Evolutionary conservation across 2,888 invertebrate species (phyloP), one percentile per base, ranked within the genome.

Genomic region (Stomorhina lunata): DNA sequence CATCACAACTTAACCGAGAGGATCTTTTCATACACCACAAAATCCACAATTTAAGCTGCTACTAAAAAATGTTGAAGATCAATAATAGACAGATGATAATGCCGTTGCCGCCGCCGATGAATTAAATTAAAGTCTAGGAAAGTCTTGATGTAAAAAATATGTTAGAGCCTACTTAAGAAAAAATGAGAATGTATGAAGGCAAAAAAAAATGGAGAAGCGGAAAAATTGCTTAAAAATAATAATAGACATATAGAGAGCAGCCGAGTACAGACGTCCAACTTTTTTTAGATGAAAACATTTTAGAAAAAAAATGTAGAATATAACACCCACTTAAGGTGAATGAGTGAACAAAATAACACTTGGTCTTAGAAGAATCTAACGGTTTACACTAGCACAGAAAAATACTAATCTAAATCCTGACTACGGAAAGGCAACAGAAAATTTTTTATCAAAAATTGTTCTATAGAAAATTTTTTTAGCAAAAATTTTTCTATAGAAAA

Each of bases 101-200:
- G 48, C 55, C 66, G 79, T 71, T 66, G 75, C 55, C 66, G 79
- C 75, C 72, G 75, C 81, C 81, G 68, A 61, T 12, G 69, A 71
- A 50, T 50, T 53, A 82, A 82, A 79, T 82, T 82, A 75, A 82
- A 75, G 73, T 75, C 17, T 9, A 15, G 45, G 37, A 40, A 17
- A 4, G 20, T 12, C 2, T 27, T 40, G 53, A 61, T 17, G 4
- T 22, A 9, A 2, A 45, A 68, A 72, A 71, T 79, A 79, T 82
- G 82, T 79, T 82, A 66, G 82, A 82, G 75, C 79, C 82, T 82
- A 79, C 75, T 82, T 79, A 79, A 76, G 79, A 20, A 37, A 59
- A n/a, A 75, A 50, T 66, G 20, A 66, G 53, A 29, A 53, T 71
- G 43, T 61, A 43, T 17, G 22, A 50, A 68, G 34, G 17, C 5